Conservation (phyloP, 2,797 vertebrate genomes). For the Falco columbarius region DNA sequence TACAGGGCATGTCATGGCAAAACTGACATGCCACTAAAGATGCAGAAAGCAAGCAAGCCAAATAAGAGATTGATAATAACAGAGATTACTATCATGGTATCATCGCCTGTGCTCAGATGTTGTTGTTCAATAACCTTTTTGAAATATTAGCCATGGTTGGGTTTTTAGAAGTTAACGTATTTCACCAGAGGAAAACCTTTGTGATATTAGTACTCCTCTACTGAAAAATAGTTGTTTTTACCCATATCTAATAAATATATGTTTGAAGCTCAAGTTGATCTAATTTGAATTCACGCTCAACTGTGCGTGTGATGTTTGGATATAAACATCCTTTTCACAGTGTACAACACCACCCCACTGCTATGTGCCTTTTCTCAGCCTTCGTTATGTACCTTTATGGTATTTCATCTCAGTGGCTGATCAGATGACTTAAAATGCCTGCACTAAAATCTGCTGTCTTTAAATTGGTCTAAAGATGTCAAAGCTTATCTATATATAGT, state of each 20-base stretch:
- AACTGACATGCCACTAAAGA: not conserved
- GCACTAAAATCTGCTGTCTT: not conserved
- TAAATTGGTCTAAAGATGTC: not conserved
- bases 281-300: constrained; percentile 46
- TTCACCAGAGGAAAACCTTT: not conserved
- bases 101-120: not conserved
- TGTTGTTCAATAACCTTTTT: not conserved
- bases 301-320: not conserved
- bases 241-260: constrained; percentile 15
- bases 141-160: not conserved
- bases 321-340: constrained; percentile 35
- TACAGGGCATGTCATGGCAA: not conserved
- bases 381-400: not conserved
- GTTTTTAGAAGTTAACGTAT: not conserved
- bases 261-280: constrained; percentile 5
- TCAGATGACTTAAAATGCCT: not conserved
- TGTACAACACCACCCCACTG: not conserved
- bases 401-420: not conserved
- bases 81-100: not conserved
- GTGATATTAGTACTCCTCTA: not conserved
- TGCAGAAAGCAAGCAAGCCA: not conserved
- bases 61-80: not conserved
- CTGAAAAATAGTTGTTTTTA: constrained; percentile 23
- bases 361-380: not conserved
- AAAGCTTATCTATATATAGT: not conserved